Conservation (phyloP, 2,888 invertebrate species). For the Petrolisthes manimaculis region DNA sequence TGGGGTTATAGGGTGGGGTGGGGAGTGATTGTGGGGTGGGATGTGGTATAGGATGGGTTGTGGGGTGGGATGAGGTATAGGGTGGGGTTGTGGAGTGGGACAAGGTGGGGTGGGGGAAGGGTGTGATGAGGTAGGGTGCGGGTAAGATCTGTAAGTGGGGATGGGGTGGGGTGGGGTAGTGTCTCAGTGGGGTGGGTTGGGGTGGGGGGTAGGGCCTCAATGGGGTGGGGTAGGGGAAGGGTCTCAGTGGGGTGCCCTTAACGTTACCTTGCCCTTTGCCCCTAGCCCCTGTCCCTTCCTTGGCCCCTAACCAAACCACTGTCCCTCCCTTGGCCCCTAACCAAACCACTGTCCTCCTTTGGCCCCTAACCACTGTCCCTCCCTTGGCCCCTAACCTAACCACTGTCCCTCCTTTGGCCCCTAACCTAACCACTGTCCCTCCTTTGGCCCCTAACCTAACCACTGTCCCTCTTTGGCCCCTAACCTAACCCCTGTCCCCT, state of each 20-base stretch:
- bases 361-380: not conserved
- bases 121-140: no score
- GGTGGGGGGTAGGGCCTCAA: no score
- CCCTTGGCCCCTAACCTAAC: no score
- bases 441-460: not conserved
- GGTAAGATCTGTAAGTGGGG: no score
- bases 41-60: not conserved
- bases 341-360: not conserved
- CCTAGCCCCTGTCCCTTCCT: not conserved
- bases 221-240: no score
- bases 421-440: not conserved
- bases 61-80: no score
- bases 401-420: not conserved
- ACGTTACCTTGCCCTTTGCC: not conserved
- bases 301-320: no score
- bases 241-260: no score
- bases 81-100: no score
- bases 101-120: no score
- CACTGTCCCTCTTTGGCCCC: not conserved
- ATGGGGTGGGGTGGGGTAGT: no score
- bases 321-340: not conserved
- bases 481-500: not conserved
- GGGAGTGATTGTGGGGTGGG: not conserved
- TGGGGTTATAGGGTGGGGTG: not conserved
- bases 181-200: no score